A percentile compares a stretch with the other conserved stretches of the same genome.
phyloP scores from a whole-genome alignment of 2,113 vertebrate genomes.

The Campylomormyrus tamandua region DNA sequence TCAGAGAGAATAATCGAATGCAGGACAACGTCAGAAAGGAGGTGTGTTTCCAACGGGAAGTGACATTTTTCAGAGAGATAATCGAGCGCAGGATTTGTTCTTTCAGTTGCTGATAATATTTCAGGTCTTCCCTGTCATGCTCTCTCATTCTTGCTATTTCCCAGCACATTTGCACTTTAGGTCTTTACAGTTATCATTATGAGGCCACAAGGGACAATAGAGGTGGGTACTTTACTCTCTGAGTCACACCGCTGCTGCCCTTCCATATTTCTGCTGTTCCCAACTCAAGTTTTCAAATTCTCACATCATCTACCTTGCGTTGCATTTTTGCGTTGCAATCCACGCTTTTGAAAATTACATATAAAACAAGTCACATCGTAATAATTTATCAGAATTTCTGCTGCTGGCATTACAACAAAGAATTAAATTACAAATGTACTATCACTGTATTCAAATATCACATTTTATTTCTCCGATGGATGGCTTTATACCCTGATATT shows the following conservation, averaged over 20 bases:
- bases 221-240: not conserved
- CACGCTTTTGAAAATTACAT: not conserved
- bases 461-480: not conserved
- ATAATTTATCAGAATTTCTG: not conserved
- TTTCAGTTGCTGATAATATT: constrained; percentile 1
- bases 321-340: not conserved
- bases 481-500: not conserved
- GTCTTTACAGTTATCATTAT: not conserved
- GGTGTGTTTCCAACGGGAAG: too few species aligned
- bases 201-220: not conserved
- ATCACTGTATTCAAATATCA: not conserved
- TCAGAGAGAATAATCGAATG: too few species aligned
- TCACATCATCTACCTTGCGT: not conserved
- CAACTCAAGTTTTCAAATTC: not conserved
- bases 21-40: too few species aligned
- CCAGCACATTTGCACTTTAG: not conserved
- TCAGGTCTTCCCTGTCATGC: not conserved
- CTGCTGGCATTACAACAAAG: not conserved
- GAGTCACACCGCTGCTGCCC: not conserved
- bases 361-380: not conserved
- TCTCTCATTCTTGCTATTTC: not conserved
- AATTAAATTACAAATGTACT: not conserved
- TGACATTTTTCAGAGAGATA: too few species aligned
- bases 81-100: not conserved
- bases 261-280: not conserved